Base-by-base conservation (phyloP, 35 echinoderm and acorn worm species). In the Lytechinus pictus region DNA sequence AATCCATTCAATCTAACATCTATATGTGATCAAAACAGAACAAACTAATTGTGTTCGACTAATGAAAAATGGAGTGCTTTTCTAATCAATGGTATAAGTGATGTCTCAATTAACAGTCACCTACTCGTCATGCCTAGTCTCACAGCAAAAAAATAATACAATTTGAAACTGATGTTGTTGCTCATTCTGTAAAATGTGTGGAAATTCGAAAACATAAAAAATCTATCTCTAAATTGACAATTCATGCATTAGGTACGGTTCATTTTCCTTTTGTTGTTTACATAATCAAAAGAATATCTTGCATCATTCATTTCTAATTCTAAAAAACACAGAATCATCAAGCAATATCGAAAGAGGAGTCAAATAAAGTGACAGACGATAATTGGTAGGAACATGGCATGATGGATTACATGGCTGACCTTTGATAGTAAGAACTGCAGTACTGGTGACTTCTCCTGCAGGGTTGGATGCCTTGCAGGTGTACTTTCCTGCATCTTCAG, bases 391-490 rank as follows among this genome's bases (percentile, higher is more conserved):
- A 79, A 79, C 56, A 11, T 79, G 19, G 4, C 66, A 79, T 16
- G 66, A 16, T n/a, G 19, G 14, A 79, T 4, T 24, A 79, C 16
- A 79, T 79, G 19, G 61, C 94, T 95, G 96, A 99, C 98, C 97
- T 98, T 86, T 95, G 94, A 99, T 95, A 27, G 91, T 66, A 12
- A 99, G 96, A 61, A 91, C 92, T 6, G 98, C 98, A 60, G 66
- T 87, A 94, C 98, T 97, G 54, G 96, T 96, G 14, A 95, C 94
- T 56, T 89, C 94, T 29, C 98, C 98, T 60, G 95, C 97, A 16
- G 96, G 95, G 93, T 99, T 99, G 19, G 95, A 93, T 92, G 98
- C 98, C 60, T 97, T 95, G 86, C 97, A 98, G 28, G 93, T 95
- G 87, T 99, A 99, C 13, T 94, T 92, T 28, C 97, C 98, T 92